These are phyloP conservation scores for rat (Rattus norvegicus) DNA, from an alignment of 2,113 vertebrate genomes.

Conservation along the genomic window GRCr8 NC_086020.1:171548501-171549000, in stretches of 20 bases:
- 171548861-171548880: background rate
- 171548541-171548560: too few species aligned
- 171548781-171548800: too few species aligned
- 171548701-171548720: background rate
- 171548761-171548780: too few species aligned
- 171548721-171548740: background rate
- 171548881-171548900: background rate
- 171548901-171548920: background rate
- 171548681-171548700: background rate
- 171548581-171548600: background rate
- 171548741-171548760: too few species aligned
- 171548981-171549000: background rate
- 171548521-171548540: background rate
- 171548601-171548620: rapidly evolving
- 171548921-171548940: background rate
- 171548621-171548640: background rate
- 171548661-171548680: background rate
- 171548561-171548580: too few species aligned
- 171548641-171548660: too few species aligned
- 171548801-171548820: background rate
- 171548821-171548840: background rate
- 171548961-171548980: background rate
- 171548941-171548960: background rate
- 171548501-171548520: background rate
- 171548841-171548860: background rate